A percentile compares a stretch with the other conserved stretches of the same genome.
Conservation (phyloP, 2,888 invertebrate genomes). For the Portevinia maculata region DNA sequence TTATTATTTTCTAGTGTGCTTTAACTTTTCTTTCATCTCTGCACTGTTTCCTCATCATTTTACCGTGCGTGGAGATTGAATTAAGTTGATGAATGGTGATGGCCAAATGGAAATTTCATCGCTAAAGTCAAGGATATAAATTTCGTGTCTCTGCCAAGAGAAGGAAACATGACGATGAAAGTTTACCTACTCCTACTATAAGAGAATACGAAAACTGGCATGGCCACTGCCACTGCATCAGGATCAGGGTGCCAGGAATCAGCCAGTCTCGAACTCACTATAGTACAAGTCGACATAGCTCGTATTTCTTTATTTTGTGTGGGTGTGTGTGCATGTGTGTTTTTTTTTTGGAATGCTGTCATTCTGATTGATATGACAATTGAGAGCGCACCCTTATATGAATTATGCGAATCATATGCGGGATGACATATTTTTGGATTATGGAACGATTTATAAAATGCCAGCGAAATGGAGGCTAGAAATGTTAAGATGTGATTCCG, state of each 20-base stretch:
- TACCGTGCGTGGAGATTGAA: conserved; percentile 63
- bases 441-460: conserved; percentile 46
- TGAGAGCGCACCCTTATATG: conserved; percentile 41
- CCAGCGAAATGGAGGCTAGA: not conserved
- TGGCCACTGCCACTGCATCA: conserved; percentile 25
- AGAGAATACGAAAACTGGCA: conserved; percentile 13
- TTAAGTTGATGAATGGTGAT: conserved; percentile 49
- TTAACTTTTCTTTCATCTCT: not conserved
- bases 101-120: conserved; percentile 55
- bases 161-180: conserved; percentile 1
- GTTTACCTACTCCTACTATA: conserved; percentile 7
- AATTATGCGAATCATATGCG: conserved; percentile 48
- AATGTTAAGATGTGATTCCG: conserved; percentile 1
- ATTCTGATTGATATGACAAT: conserved; percentile 60
- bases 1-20: too few species aligned
- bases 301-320: not conserved
- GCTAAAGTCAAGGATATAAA: conserved; percentile 18
- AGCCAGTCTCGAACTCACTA: too few species aligned
- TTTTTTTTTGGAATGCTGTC: conserved; percentile 35
- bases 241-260: conserved; percentile 23
- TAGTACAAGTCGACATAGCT: conserved; percentile 12
- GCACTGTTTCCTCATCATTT: conserved; percentile 10
- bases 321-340: not conserved
- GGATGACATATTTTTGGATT: conserved; percentile 33
- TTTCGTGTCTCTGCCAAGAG: conserved; percentile 49